Conservation (phyloP, 1,140 invertebrate species). For the Meteorus sp. region DNA sequence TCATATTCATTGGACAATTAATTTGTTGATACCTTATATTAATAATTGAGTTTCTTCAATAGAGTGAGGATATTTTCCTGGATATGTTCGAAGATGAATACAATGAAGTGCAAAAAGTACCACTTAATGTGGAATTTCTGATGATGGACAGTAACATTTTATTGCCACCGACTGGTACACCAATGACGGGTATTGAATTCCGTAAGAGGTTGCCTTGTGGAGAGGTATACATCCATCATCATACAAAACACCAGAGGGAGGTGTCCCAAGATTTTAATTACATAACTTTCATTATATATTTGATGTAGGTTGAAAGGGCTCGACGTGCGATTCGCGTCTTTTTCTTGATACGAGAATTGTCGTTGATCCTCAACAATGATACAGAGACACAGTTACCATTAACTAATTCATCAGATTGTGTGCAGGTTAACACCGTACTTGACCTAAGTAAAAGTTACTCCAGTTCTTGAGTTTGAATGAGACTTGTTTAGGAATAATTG, state of each 20-base stretch:
- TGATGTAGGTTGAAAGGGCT: slow-evolving; percentile 84
- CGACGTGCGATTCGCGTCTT: slow-evolving; percentile 92
- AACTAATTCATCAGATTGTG: slow-evolving; percentile 85
- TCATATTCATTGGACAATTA: not conserved
- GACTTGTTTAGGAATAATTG: not conserved
- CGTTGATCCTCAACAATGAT: slow-evolving; percentile 79
- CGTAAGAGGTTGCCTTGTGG: slow-evolving; percentile 93
- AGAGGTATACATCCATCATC: slow-evolving; percentile 66
- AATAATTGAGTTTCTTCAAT: slow-evolving; percentile 33
- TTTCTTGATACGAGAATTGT: slow-evolving; percentile 86
- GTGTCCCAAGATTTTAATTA: not conserved
- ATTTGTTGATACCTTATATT: not conserved
- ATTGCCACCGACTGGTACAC: slow-evolving; percentile 93
- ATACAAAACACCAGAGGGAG: not conserved
- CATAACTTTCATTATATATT: slow-evolving; percentile 32
- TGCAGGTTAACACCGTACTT: slow-evolving; percentile 88
- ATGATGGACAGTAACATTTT: slow-evolving; percentile 97
- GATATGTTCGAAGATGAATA: slow-evolving; percentile 99
- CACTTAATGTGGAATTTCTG: slow-evolving; percentile 88
- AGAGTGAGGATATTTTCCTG: slow-evolving; percentile 96
- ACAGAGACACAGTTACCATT: slow-evolving; percentile 86
- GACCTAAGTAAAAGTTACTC: slow-evolving; percentile 79
- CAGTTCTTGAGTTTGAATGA: not conserved
- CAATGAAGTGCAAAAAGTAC: slow-evolving; percentile 85
- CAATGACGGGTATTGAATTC: slow-evolving; percentile 94